These are phyloP conservation scores for Coptotermes formosanus DNA, from an alignment of 1,140 invertebrate species.

Conservation along the genomic window DNA sequence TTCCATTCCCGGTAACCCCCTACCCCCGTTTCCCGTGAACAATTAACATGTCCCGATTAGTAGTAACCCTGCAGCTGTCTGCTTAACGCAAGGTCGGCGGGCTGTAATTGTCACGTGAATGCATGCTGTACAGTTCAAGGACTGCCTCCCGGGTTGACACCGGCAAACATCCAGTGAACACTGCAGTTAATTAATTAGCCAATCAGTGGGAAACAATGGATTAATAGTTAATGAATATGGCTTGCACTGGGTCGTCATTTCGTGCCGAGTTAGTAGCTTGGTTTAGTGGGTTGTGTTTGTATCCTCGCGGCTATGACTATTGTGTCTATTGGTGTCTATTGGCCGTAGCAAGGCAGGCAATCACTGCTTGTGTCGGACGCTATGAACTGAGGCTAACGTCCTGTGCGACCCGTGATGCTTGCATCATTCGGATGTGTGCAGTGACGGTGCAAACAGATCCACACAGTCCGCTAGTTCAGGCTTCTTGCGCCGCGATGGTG, in stretches of 20 bases:
- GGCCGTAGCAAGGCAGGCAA: too few species aligned
- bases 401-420: too few species aligned
- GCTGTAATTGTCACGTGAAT: background rate
- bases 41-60: too few species aligned
- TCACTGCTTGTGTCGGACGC: too few species aligned
- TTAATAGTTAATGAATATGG: background rate
- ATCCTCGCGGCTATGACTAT: background rate
- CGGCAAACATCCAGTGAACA: background rate
- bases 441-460: too few species aligned
- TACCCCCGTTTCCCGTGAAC: too few species aligned
- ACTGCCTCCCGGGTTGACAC: background rate
- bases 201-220: background rate
- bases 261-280: background rate
- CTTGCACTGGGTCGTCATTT: background rate
- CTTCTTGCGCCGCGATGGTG: too few species aligned
- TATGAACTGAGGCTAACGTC: too few species aligned
- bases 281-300: background rate
- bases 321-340: too few species aligned
- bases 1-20: too few species aligned
- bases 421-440: too few species aligned
- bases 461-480: too few species aligned
- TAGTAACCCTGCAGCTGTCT: background rate
- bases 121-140: background rate
- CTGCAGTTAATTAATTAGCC: background rate
- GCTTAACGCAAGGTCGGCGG: background rate